Conservation (phyloP, 1,140 invertebrate genomes). For the Coptotermes formosanus region DNA sequence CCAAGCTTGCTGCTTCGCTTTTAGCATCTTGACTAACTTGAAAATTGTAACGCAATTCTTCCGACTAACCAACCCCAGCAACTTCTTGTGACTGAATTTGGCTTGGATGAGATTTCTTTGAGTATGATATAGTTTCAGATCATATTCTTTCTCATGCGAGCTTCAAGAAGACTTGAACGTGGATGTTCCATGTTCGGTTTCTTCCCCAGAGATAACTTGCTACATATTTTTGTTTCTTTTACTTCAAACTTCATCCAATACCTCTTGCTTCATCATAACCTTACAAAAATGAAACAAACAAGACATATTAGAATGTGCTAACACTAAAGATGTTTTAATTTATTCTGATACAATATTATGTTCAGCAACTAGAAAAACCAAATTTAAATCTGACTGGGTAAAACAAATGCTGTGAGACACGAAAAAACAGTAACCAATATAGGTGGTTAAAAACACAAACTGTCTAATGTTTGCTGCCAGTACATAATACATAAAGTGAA, state of each 20-base stretch:
- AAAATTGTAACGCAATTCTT: constrained; percentile 2
- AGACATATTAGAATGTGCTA: constrained; percentile 32
- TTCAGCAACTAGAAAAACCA: neutral
- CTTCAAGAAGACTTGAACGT: constrained; percentile 32
- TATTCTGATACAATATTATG: constrained; percentile 18
- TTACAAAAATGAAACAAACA: constrained; percentile 36
- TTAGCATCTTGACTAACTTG: constrained; percentile 18
- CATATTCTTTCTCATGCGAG: constrained; percentile 33
- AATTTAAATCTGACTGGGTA: neutral
- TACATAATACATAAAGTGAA: neutral
- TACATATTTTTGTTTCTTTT: constrained; percentile 27
- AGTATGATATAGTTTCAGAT: constrained; percentile 27
- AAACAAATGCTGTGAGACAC: neutral
- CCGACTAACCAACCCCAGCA: constrained; percentile 1
- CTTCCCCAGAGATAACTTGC: constrained; percentile 34
- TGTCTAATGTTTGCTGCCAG: neutral
- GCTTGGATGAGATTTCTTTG: neutral
- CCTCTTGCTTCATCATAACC: constrained; percentile 35
- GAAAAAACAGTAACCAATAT: neutral
- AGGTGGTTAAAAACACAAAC: neutral
- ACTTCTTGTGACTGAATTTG: constrained; percentile 25
- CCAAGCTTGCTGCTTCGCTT: constrained; percentile 13
- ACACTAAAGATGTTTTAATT: constrained; percentile 11
- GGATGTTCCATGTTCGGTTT: constrained; percentile 27
- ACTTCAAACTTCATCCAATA: constrained; percentile 36